Percentiles rank a stretch among this genome's conserved stretches.
Conservation (phyloP, 2,797 vertebrate genomes). For the Cirrhinus mrigala region DNA sequence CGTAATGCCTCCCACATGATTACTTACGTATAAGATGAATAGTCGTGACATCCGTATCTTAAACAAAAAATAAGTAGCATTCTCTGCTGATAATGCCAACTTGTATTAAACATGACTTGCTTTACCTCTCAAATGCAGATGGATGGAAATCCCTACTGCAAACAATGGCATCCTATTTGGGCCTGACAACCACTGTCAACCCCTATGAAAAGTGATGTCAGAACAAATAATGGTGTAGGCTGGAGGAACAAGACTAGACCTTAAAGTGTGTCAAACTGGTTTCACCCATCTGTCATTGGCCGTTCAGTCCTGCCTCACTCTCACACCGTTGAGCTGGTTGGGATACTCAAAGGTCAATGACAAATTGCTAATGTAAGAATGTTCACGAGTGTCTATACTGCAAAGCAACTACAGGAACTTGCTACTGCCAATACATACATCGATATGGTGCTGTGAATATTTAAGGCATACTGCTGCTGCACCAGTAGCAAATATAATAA, state of each 20-base stretch:
- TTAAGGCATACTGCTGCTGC: too few relatives aligned
- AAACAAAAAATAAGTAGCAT: conserved; percentile 14
- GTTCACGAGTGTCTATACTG: not conserved
- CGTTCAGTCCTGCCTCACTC: not conserved
- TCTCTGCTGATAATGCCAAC: conserved; percentile 27
- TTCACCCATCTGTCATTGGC: not conserved
- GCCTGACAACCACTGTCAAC: conserved; percentile 38
- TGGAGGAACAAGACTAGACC: conserved; percentile 12
- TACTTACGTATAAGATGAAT: conserved; percentile 16
- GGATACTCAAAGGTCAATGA: not conserved
- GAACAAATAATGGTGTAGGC: conserved; percentile 35
- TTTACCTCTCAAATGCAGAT: conserved; percentile 41
- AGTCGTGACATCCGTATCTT: not conserved
- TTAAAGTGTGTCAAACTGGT: conserved; percentile 24
- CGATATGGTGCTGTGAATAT: too few relatives aligned
- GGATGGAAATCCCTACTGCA: conserved; percentile 35
- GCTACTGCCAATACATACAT: too few relatives aligned
- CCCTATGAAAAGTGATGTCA: conserved; percentile 43
- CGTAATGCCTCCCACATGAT: conserved; percentile 8
- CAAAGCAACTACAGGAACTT: too few relatives aligned
- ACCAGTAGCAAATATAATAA: too few relatives aligned
- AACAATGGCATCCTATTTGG: conserved; percentile 24
- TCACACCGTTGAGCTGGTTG: not conserved
- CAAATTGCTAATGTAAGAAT: not conserved
- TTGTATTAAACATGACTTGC: conserved; percentile 42